These are phyloP conservation scores for pig (Sus scrofa) DNA, from an alignment of 2,113 vertebrate genomes.

Conservation along the genomic window DNA sequence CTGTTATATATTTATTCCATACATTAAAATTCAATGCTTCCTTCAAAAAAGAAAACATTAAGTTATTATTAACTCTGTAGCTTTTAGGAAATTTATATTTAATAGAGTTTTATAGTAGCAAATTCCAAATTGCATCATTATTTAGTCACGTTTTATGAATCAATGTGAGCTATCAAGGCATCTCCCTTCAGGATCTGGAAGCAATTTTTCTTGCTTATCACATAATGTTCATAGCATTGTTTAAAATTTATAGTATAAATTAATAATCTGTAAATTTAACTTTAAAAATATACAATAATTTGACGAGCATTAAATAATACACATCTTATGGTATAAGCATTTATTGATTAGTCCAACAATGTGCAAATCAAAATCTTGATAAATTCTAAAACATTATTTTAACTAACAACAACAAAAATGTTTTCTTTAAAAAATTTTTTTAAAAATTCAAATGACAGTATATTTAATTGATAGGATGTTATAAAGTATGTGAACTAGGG, in stretches of 20 bases:
- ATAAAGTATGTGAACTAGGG: neutral
- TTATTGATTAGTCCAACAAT: neutral
- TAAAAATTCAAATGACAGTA: neutral
- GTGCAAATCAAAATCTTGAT: neutral
- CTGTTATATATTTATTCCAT: neutral
- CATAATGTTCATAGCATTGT: neutral
- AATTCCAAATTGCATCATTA: constrained; percentile 27
- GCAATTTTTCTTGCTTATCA: constrained; percentile 23
- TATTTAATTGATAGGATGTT: neutral
- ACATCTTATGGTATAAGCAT: neutral
- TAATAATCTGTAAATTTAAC: constrained; percentile 9
- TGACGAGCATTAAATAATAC: neutral
- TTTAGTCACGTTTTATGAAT: constrained; percentile 40
- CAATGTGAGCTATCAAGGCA: neutral
- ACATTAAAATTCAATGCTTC: neutral
- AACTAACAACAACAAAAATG: neutral
- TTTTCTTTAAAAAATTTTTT: neutral
- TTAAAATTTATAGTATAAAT: neutral
- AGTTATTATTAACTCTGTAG: constrained; percentile 16
- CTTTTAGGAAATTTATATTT: neutral
- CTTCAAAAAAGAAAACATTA: neutral
- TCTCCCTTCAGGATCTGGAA: neutral
- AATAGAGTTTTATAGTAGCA: neutral
- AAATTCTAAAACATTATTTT: constrained; percentile 26
- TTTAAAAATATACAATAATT: neutral